Conservation (phyloP, 1,140 invertebrate genomes). For the Odontomachus brunneus region DNA sequence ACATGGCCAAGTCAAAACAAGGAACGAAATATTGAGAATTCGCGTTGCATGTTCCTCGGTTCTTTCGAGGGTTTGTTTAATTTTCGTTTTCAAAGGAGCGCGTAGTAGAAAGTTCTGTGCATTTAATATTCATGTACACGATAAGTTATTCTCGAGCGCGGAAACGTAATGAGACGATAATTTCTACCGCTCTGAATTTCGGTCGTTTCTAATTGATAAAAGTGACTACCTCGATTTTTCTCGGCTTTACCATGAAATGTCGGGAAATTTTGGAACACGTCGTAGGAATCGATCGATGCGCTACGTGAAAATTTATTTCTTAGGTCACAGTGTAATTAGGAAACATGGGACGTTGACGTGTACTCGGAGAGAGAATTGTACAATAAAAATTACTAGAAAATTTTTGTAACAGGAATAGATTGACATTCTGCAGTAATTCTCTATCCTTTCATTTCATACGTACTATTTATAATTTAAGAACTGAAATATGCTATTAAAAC, state of each 20-base stretch:
- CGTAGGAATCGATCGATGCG: background rate
- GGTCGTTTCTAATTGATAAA: background rate
- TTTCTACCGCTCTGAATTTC: background rate
- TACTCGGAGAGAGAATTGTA: too few species aligned
- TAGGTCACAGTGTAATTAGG: constrained; percentile 18
- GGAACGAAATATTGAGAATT: background rate
- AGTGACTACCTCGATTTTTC: too few species aligned
- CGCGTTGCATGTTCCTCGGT: background rate
- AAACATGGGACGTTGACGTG: background rate
- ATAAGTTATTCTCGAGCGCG: too few species aligned
- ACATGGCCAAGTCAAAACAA: background rate
- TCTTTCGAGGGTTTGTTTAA: background rate
- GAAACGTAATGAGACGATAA: background rate
- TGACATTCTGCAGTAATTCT: too few species aligned
- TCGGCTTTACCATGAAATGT: too few species aligned
- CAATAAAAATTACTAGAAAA: too few species aligned
- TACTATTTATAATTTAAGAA: too few species aligned
- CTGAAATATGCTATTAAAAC: too few species aligned
- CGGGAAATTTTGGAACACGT: background rate
- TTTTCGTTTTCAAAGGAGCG: background rate
- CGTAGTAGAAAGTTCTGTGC: background rate
- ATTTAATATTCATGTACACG: too few species aligned
- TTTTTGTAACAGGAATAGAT: too few species aligned
- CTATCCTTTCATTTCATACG: too few species aligned
- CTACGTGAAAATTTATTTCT: background rate